Base-by-base conservation (phyloP, 2,888 invertebrate genomes). In the Lochmaea crataegi region DNA sequence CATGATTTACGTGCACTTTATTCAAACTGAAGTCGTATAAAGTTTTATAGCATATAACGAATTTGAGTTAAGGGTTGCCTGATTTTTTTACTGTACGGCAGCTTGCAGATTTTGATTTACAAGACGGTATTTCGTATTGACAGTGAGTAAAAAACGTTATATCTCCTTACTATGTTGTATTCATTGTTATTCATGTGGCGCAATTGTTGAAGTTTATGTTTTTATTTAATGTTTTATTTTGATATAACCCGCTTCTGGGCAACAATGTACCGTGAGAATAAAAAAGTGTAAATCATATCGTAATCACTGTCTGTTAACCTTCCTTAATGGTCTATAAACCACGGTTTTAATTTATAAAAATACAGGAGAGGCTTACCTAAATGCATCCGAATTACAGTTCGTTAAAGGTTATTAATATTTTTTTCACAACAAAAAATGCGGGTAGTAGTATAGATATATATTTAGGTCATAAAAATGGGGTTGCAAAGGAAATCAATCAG, bases 31-130 rank as follows among this genome's bases (percentile, higher is more conserved):
- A 76, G 77, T 81, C 82, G 81, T 82, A 83, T 82, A 79, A 78
- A 77, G 76, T 81, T 84, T 84, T 83, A 84, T 83, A 77, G 83
- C 83, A 80, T 83, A 83, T 83, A 84, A 83, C 83, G 84, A 82
- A 83, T 83, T 81, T 83, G 77, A 80, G 79, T 81, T 78, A 79
- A 82, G 81, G 83, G 82, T 81, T 81, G 79, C 75, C 79, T 75
- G 78, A 79, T 79, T 77, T 76, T 79, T 78, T 78, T 77, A 73
- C 73, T 76, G 69, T 72, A 74, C 71, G 65, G 71, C 70, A 70
- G 70, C 70, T 70, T 70, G 70, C 70, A 67, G 76, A 73, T 77
- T 74, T 75, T 75, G 76, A 75, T 79, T 79, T 77, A 79, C 75
- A 74, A 76, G 76, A 72, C 72, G 68, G 69, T 69, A 69, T 69